phyloP scores from a whole-genome alignment of 2,888 invertebrate genomes.

The Parnassius apollo region DNA sequence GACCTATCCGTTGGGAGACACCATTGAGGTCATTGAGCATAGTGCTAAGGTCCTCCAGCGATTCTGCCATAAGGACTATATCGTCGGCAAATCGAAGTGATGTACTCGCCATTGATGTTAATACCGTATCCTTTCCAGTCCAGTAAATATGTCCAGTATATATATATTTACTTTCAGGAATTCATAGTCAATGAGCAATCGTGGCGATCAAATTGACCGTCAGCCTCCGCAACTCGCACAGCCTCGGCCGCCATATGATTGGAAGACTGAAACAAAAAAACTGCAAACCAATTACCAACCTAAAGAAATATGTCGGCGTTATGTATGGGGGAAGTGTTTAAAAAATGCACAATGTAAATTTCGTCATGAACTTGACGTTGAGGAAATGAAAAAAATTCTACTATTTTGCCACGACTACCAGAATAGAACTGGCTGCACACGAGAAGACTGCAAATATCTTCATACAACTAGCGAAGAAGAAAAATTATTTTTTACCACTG shows the following conservation, averaged over 20 bases:
- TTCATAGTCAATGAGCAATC: constrained; percentile 43
- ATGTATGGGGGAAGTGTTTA: constrained; percentile 63
- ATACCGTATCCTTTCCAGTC: too few species aligned
- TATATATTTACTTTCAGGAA: constrained; percentile 15
- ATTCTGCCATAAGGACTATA: too few species aligned
- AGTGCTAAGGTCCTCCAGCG: too few species aligned
- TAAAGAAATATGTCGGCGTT: constrained; percentile 55
- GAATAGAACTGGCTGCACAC: constrained; percentile 56
- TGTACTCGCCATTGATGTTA: too few species aligned
- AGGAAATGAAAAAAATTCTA: constrained; percentile 58
- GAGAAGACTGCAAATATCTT: constrained; percentile 58
- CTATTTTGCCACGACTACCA: constrained; percentile 69
- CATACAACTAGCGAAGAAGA: constrained; percentile 29
- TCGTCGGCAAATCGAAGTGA: too few species aligned
- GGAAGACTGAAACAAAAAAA: constrained; percentile 39
- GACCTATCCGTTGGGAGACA: too few species aligned
- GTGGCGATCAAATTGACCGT: constrained; percentile 55
- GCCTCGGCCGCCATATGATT: constrained; percentile 39
- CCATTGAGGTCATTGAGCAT: too few species aligned
- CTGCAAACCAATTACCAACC: constrained; percentile 30
- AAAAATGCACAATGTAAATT: constrained; percentile 57
- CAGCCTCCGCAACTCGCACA: constrained; percentile 48
- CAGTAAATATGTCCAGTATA: too few species aligned
- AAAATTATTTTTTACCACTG: constrained; percentile 30
- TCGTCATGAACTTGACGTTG: constrained; percentile 55